Evolutionary conservation across 2,113 vertebrate genomes (phyloP).

Genomic region (Heterotis niloticus): DNA sequence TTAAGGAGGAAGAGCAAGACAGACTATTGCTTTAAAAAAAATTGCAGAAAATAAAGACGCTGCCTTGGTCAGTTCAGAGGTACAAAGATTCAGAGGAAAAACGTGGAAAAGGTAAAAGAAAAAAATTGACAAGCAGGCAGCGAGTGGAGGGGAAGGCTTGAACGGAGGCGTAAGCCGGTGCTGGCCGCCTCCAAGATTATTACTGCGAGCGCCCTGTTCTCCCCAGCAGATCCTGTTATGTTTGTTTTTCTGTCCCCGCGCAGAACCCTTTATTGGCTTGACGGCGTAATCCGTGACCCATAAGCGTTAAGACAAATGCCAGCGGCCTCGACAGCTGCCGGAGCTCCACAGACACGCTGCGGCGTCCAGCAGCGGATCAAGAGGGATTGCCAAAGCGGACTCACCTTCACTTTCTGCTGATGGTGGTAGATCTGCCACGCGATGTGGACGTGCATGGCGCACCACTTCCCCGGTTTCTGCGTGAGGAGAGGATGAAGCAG

Average conservation of each 20-base stretch:
- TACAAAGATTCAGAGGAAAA: no score
- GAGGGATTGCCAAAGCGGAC: constrained; percentile 40
- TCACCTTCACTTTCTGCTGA: constrained; percentile 97
- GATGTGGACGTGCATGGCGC: constrained; percentile 94
- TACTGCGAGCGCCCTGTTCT: not conserved
- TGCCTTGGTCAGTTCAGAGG: no score
- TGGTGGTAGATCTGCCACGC: constrained; percentile 98
- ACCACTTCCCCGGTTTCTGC: constrained; percentile 99
- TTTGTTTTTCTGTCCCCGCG: not conserved
- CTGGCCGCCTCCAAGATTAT: not conserved
- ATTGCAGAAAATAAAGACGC: no score
- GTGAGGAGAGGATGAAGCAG: constrained; percentile 41
- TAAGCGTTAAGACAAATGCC: not conserved
- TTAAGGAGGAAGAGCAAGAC: not conserved
- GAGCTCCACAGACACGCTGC: not conserved
- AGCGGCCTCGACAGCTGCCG: not conserved
- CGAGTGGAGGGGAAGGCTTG: not conserved
- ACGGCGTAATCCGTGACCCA: no score
- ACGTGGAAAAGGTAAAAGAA: no score
- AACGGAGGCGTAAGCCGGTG: not conserved
- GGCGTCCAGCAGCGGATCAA: not conserved
- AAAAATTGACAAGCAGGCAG: not conserved
- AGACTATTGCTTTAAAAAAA: no score
- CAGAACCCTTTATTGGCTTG: not conserved
- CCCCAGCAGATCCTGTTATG: not conserved